Evolutionary conservation across 2,113 vertebrate genomes (phyloP).

Genomic region (Setophaga kirtlandii): DNA sequence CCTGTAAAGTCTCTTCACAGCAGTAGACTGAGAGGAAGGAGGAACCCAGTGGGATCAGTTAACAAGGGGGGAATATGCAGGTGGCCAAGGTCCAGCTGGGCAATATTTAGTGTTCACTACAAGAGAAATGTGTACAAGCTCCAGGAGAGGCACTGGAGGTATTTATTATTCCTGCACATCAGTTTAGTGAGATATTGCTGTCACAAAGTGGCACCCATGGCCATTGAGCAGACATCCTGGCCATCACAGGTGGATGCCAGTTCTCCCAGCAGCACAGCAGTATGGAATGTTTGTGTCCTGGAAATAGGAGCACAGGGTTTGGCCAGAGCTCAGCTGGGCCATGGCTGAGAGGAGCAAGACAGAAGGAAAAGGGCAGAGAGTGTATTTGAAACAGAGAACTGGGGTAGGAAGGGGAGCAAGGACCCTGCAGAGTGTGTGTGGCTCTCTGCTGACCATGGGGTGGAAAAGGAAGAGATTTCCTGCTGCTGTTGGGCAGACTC

Average conservation of each 20-base stretch:
- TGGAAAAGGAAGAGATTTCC: neutral
- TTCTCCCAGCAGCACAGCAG: neutral
- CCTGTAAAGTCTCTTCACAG: neutral
- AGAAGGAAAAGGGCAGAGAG: neutral
- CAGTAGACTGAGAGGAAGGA: neutral
- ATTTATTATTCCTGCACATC: neutral
- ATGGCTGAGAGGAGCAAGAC: neutral
- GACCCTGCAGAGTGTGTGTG: neutral
- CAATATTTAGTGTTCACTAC: neutral
- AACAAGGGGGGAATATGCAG: neutral
- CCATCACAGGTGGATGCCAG: neutral
- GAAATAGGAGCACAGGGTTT: neutral
- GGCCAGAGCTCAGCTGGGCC: neutral
- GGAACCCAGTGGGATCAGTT: neutral
- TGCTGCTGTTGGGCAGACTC: neutral
- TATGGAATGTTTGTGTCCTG: neutral
- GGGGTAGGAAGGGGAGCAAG: neutral
- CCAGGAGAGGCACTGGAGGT: neutral
- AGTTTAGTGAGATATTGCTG: neutral
- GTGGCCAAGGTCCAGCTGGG: neutral
- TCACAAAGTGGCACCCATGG: neutral
- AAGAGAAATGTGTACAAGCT: neutral
- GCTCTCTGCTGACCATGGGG: neutral
- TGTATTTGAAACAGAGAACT: neutral
- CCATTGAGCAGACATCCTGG: accelerated